phyloP scores from a whole-genome alignment of 2,113 vertebrate species.

The Dipodomys ordii region DNA sequence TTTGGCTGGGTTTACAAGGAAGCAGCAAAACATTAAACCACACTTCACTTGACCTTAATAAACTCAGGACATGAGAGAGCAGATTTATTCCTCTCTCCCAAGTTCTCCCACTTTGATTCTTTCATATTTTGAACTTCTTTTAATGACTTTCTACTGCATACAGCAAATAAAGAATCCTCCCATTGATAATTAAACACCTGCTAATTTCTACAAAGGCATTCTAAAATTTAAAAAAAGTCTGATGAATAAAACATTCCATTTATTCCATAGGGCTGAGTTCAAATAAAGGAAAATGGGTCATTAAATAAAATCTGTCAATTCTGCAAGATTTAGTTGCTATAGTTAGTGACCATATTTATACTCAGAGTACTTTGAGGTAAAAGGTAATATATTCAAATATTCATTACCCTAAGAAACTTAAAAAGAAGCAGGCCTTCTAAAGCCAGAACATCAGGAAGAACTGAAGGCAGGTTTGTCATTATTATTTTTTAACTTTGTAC shows the following conservation, averaged over 20 bases:
- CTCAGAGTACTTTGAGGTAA: slow-evolving; percentile 32
- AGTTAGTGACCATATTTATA: slow-evolving; percentile 31
- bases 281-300: slow-evolving; percentile 71
- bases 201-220: slow-evolving; percentile 73
- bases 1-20: slow-evolving; percentile 56
- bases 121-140: slow-evolving; percentile 65
- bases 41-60: slow-evolving; percentile 59
- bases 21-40: slow-evolving; percentile 58
- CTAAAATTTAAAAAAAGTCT: slow-evolving; percentile 7
- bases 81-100: slow-evolving; percentile 25
- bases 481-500: not conserved
- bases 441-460: slow-evolving; percentile 36
- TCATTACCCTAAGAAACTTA: slow-evolving; percentile 35
- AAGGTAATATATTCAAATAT: slow-evolving; percentile 64
- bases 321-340: not conserved
- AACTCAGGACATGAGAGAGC: slow-evolving; percentile 6
- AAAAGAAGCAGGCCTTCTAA: slow-evolving; percentile 39
- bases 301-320: slow-evolving; percentile 67
- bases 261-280: slow-evolving; percentile 59
- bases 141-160: slow-evolving; percentile 59
- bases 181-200: slow-evolving; percentile 80
- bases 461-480: not conserved
- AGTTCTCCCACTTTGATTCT: slow-evolving; percentile 53
- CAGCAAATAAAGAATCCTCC: slow-evolving; percentile 72
- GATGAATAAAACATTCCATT: slow-evolving; percentile 74